phyloP scores from a whole-genome alignment of 2,888 invertebrate species.

The Lasioglossum pauxillum region DNA sequence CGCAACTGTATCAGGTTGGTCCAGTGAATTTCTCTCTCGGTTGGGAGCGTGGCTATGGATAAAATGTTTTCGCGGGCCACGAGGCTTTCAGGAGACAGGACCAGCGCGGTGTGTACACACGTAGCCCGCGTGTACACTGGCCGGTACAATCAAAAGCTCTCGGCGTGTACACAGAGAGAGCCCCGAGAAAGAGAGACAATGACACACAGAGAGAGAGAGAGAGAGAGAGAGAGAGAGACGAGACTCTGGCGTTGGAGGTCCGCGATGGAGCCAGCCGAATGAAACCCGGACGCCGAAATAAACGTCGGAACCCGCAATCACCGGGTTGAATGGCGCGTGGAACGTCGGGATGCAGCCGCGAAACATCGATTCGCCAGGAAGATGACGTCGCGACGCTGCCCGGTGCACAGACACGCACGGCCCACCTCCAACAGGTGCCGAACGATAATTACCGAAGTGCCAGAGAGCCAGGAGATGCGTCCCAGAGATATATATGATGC shows the following conservation, averaged over 20 bases:
- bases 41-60: background rate
- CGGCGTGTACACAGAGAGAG: background rate
- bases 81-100: slow-evolving; percentile 15
- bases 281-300: slow-evolving; percentile 23
- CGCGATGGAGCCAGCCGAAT: slow-evolving; percentile 11
- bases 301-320: slow-evolving; percentile 24
- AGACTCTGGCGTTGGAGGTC: background rate
- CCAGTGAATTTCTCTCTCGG: background rate
- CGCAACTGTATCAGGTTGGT: background rate
- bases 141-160: slow-evolving; percentile 2
- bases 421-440: slow-evolving; percentile 67
- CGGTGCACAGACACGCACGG: slow-evolving; percentile 1
- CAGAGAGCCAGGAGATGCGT: slow-evolving; percentile 54
- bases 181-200: background rate
- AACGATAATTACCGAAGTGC: slow-evolving; percentile 66
- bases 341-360: background rate
- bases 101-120: slow-evolving; percentile 11
- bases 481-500: slow-evolving; percentile 61
- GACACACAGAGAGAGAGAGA: background rate
- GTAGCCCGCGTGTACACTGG: slow-evolving; percentile 2
- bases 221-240: background rate
- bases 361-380: background rate
- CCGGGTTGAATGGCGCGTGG: slow-evolving; percentile 14
- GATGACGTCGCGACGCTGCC: slow-evolving; percentile 4
- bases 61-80: slow-evolving; percentile 11